Conservation (phyloP, 1,140 invertebrate genomes). For the Papilio glaucus region DNA sequence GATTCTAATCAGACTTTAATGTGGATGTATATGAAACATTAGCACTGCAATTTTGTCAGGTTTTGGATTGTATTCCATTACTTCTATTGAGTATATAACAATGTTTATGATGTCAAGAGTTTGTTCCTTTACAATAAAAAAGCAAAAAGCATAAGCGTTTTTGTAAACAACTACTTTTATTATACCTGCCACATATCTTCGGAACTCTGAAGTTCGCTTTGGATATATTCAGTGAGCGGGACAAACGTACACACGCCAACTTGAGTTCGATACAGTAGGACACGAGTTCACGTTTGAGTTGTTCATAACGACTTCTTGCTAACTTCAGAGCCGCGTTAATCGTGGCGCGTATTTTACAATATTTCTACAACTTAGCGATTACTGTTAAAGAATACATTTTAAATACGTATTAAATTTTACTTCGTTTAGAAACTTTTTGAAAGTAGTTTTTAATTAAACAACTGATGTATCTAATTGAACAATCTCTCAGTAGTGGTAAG, state of each 20-base stretch:
- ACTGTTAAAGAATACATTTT: background rate
- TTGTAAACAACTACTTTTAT: background rate
- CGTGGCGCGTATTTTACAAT: background rate
- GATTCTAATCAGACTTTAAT: slow-evolving; percentile 20
- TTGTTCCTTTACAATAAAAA: background rate
- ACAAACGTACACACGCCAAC: background rate
- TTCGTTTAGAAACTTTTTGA: background rate
- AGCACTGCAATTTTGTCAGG: slow-evolving; percentile 37
- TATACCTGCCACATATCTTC: background rate
- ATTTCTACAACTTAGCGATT: background rate
- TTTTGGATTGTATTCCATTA: slow-evolving; percentile 7
- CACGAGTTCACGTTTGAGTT: background rate
- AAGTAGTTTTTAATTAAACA: background rate
- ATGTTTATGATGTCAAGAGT: background rate
- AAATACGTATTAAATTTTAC: background rate
- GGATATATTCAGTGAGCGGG: background rate
- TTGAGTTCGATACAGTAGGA: background rate
- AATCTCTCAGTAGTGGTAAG: slow-evolving; percentile 16
- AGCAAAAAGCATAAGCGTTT: slow-evolving; percentile 1
- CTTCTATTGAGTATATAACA: slow-evolving; percentile 36
- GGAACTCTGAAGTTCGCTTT: background rate
- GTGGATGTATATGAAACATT: slow-evolving; percentile 26
- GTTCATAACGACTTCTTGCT: background rate
- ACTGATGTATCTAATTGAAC: slow-evolving; percentile 15
- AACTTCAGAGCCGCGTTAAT: background rate